A percentile compares a stretch with the other conserved stretches of the same genome.
phyloP scores from a whole-genome alignment of 2,113 vertebrate genomes.

The Cyprinodon variegatus region DNA sequence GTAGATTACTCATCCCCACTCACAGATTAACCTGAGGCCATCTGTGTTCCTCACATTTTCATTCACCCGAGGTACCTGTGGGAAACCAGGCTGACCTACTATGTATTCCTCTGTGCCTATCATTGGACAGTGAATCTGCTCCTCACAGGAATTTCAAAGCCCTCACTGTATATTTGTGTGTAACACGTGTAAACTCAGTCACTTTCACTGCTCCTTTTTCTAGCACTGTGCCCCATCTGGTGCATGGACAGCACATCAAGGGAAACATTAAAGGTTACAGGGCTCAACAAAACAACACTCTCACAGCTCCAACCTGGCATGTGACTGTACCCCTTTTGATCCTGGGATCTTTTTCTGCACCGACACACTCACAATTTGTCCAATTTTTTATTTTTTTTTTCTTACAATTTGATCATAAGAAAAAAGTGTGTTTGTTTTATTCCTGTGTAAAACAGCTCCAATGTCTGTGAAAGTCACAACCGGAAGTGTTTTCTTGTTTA shows the following conservation, averaged over 20 bases:
- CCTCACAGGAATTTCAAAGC: constrained; percentile 51
- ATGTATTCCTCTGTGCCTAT: constrained; percentile 56
- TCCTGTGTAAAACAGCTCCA: background rate
- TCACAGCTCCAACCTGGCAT: constrained; percentile 63
- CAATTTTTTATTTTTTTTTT: constrained; percentile 1
- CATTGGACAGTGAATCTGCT: constrained; percentile 29
- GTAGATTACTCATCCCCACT: constrained; percentile 52
- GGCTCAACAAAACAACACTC: constrained; percentile 65
- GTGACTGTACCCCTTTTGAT: constrained; percentile 65
- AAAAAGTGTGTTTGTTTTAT: background rate
- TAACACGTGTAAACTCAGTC: background rate
- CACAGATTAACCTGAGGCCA: constrained; percentile 68
- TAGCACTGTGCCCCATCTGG: constrained; percentile 55
- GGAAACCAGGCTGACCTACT: constrained; percentile 70
- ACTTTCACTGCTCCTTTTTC: constrained; percentile 16
- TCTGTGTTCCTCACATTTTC: constrained; percentile 67
- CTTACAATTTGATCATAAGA: background rate
- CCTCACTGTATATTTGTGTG: constrained; percentile 10
- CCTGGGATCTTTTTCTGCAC: constrained; percentile 16
- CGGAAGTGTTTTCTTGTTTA: too few relatives aligned
- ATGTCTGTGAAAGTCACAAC: background rate
- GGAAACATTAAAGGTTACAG: constrained; percentile 74
- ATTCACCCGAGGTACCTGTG: constrained; percentile 59
- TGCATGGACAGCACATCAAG: constrained; percentile 72
- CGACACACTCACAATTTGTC: constrained; percentile 17